phyloP scores from a whole-genome alignment of 53 echinoderm and acorn worm genomes.

The Temnopleurus reevesii region DNA sequence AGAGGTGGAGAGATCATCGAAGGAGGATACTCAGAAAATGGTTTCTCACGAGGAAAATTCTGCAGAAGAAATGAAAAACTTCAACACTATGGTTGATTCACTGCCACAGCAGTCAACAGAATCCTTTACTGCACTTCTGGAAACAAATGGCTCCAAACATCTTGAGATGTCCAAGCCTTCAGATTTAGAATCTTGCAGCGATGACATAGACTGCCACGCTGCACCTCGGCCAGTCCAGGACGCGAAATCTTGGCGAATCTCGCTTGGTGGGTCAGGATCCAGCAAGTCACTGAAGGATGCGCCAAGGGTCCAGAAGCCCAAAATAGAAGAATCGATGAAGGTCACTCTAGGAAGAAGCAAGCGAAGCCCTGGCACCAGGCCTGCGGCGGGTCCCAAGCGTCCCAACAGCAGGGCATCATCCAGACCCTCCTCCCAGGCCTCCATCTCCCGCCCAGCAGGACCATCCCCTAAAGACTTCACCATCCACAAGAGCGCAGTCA shows the following conservation, averaged over 20 bases:
- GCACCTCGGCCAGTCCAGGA: background rate
- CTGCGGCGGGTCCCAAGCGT: background rate
- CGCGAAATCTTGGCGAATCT: background rate
- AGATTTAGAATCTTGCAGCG: background rate
- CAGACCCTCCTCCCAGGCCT: background rate
- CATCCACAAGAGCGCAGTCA: constrained; percentile 13
- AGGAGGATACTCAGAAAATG: background rate
- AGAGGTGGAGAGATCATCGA: background rate
- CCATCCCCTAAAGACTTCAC: background rate
- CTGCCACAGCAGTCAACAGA: background rate
- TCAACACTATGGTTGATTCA: background rate
- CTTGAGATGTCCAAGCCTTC: background rate
- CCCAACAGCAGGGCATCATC: background rate
- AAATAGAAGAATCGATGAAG: background rate
- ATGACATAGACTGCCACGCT: background rate
- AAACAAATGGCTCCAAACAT: background rate
- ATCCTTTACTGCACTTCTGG: background rate
- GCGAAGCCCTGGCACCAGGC: constrained; percentile 17
- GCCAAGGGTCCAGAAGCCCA: background rate
- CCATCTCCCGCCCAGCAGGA: background rate
- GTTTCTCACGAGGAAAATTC: background rate
- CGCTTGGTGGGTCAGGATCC: background rate
- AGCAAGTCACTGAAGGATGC: background rate
- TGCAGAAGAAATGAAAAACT: background rate
- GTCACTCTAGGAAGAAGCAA: constrained; percentile 27